Evolutionary conservation across 35 echinoderm and acorn worm genomes (phyloP).

Genomic region (Ophioderma brevispina): DNA sequence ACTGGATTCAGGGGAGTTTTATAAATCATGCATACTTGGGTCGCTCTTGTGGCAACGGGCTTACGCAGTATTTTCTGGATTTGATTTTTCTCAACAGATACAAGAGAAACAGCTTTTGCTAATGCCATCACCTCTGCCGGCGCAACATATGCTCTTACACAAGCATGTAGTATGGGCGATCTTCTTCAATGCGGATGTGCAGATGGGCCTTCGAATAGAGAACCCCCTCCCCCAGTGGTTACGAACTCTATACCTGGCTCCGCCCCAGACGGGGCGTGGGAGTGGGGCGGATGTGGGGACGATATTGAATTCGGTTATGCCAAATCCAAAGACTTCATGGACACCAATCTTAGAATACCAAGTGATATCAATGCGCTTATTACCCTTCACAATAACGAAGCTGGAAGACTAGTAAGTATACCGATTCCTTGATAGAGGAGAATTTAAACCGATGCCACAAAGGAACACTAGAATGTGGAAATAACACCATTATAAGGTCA

Average conservation of each 20-base stretch:
- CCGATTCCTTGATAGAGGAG: too few relatives aligned
- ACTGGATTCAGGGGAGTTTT: too few relatives aligned
- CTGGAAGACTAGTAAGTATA: conserved; percentile 81
- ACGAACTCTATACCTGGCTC: background rate
- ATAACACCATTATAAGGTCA: too few relatives aligned
- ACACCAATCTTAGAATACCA: conserved; percentile 63
- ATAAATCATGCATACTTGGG: too few relatives aligned
- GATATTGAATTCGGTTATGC: conserved; percentile 86
- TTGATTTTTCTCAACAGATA: conserved; percentile 69
- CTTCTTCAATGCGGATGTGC: conserved; percentile 88
- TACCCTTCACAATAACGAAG: conserved; percentile 94
- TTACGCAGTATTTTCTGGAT: too few relatives aligned
- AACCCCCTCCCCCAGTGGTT: background rate
- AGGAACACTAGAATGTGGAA: too few relatives aligned
- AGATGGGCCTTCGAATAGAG: conserved; percentile 35
- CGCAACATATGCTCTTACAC: conserved; percentile 77
- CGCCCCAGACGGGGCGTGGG: conserved; percentile 53
- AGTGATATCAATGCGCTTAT: conserved; percentile 91
- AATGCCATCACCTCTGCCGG: conserved; percentile 91
- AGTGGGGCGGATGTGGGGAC: conserved; percentile 95
- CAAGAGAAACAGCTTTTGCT: conserved; percentile 84
- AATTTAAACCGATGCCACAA: too few relatives aligned
- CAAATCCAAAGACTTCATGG: conserved; percentile 95
- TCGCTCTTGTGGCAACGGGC: too few relatives aligned
- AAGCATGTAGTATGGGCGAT: conserved; percentile 89